Conservation (phyloP, 2,888 invertebrate genomes). For the Melolontha melolontha region DNA sequence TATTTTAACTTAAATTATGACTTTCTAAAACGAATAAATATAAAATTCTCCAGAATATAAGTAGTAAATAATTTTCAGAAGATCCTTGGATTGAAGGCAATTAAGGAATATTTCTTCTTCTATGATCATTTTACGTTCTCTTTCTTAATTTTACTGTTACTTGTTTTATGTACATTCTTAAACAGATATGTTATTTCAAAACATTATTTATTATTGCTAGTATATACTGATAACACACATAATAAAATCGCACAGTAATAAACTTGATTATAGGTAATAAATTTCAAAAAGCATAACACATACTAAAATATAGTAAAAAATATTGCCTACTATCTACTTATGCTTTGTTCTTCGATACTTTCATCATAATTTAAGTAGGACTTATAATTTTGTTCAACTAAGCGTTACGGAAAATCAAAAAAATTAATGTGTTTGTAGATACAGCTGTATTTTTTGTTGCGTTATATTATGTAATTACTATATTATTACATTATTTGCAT, state of each 20-base stretch:
- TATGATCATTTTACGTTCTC: neutral
- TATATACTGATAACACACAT: conserved; percentile 7
- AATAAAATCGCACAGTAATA: conserved; percentile 9
- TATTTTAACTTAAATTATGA: neutral
- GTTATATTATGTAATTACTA: no score
- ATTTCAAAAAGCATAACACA: no score
- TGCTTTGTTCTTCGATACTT: no score
- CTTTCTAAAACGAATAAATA: conserved; percentile 21
- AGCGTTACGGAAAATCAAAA: no score
- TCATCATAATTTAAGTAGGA: no score
- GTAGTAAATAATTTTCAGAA: conserved; percentile 18
- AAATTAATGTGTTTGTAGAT: no score
- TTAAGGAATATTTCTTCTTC: conserved; percentile 12
- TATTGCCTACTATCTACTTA: no score
- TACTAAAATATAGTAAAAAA: no score
- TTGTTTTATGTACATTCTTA: conserved; percentile 7
- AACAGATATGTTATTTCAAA: conserved; percentile 6
- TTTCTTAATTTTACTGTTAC: conserved; percentile 13
- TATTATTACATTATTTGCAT: no score
- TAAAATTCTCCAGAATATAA: conserved; percentile 7
- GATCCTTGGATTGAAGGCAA: neutral
- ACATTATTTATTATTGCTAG: conserved; percentile 15
- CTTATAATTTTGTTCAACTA: no score
- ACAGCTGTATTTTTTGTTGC: no score
- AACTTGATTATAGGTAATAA: conserved; percentile 9